Conservation (phyloP, 2,888 invertebrate species). For the Drosophila flavopinicola region DNA sequence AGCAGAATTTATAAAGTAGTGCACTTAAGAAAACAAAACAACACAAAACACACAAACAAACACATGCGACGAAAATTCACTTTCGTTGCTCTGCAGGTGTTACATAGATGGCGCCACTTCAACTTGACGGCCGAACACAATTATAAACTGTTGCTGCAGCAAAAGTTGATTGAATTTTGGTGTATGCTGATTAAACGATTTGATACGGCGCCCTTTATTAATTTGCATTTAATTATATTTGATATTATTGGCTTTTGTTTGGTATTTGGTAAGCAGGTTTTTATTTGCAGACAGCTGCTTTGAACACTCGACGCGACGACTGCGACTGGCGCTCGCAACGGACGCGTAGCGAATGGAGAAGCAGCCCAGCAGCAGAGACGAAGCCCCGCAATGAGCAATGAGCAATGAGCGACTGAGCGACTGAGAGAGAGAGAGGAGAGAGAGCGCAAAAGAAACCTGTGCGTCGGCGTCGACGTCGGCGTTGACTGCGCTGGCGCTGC, state of each 20-base stretch:
- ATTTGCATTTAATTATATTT: slow-evolving; percentile 32
- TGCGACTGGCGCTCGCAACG: slow-evolving; percentile 68
- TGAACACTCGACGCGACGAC: slow-evolving; percentile 55
- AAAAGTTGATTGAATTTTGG: slow-evolving; percentile 16
- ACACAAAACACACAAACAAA: slow-evolving; percentile 2
- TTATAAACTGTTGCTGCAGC: slow-evolving; percentile 9
- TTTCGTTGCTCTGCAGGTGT: slow-evolving; percentile 38
- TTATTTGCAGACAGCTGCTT: slow-evolving; percentile 17
- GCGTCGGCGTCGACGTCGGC: slow-evolving; percentile 51
- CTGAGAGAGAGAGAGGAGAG: background rate
- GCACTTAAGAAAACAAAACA: slow-evolving; percentile 52
- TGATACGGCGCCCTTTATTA: slow-evolving; percentile 36
- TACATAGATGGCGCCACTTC: slow-evolving; percentile 28
- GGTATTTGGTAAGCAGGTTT: slow-evolving; percentile 47
- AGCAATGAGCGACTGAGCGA: slow-evolving; percentile 28
- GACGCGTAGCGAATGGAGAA: slow-evolving; percentile 73
- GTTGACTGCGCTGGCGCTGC: slow-evolving; percentile 5
- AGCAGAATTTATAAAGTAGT: slow-evolving; percentile 39
- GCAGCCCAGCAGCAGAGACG: slow-evolving; percentile 39
- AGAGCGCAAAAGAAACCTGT: slow-evolving; percentile 53
- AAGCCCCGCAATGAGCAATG: slow-evolving; percentile 54
- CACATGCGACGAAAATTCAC: slow-evolving; percentile 25
- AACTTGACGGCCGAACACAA: background rate
- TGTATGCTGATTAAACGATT: slow-evolving; percentile 21
- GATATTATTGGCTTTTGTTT: slow-evolving; percentile 31